Evolutionary conservation across 2,888 invertebrate genomes (phyloP), one percentile per base, ranked within the genome.

Genomic region (Cheilosia vulpina): DNA sequence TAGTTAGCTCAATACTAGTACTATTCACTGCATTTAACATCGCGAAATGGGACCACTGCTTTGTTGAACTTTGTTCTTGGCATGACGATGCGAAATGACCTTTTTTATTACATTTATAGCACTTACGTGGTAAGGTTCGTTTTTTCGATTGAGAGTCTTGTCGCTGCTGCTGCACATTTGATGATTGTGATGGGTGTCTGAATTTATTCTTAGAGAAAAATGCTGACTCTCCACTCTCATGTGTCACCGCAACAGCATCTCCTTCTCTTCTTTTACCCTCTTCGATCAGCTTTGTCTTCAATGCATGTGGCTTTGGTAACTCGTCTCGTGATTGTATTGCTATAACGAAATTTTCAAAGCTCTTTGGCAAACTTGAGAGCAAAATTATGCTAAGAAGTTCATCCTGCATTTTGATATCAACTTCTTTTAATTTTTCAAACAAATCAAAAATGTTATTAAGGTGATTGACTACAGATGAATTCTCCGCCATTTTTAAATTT

Each of bases 211-310:
- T 65, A 53, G 5, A 43, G n/a, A 43, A 43, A 43, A 43, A 43
- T 43, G 43, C 15, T n/a, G 43, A 43, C 7, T 43, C n/a, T 43
- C 43, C 43, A n/a, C 43, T n/a, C 2, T 43, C n/a, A 43, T 43
- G n/a, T 6, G 43, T n/a, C 15, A n/a, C 43, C 3, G 43, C n/a
- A 43, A 43, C 43, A n/a, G 43, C 43, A 43, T 66, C 24, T 11
- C 45, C 41, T 57, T 76, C 76, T 15, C 75, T 55, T 47, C 76
- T 71, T 41, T 82, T 68, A 9, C 47, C 63, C 17, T 82, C 82
- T 21, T 76, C 82, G 11, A 82, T 43, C 43, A 71, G 57, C 47
- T 82, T 76, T 13, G 41, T 60, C 15, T 72, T 82, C n/a, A 82
- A 52, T 38, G 24, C 53, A 41, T 11, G 45, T n/a, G 57, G 24